phyloP scores from a whole-genome alignment of 2,888 invertebrate species.

The Dascillus cervinus region DNA sequence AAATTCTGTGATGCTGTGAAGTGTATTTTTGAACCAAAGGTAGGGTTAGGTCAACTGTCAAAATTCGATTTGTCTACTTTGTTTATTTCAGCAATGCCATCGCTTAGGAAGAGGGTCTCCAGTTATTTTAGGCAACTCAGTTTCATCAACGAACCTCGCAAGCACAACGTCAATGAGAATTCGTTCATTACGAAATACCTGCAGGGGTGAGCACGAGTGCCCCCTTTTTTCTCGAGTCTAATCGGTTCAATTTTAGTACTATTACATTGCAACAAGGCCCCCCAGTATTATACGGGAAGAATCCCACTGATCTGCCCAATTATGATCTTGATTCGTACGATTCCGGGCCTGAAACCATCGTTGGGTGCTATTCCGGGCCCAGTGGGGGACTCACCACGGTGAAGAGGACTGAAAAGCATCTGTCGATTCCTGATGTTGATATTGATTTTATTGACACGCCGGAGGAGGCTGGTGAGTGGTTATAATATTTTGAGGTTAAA shows the following conservation, averaged over 20 bases:
- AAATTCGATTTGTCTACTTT: too few species aligned
- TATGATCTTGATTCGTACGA: conserved; percentile 47
- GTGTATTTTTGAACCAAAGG: too few species aligned
- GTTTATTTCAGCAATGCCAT: conserved; percentile 48
- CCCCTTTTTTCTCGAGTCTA: conserved; percentile 30
- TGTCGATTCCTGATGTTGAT: conserved; percentile 58
- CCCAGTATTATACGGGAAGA: conserved; percentile 60
- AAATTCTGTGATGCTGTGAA: too few species aligned
- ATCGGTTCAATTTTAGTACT: conserved; percentile 31
- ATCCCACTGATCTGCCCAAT: conserved; percentile 64
- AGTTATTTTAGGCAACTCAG: conserved; percentile 66
- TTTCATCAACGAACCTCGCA: conserved; percentile 54
- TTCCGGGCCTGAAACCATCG: conserved; percentile 49
- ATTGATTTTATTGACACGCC: conserved; percentile 64
- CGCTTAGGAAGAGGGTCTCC: conserved; percentile 60
- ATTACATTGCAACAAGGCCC: conserved; percentile 43
- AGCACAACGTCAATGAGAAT: conserved; percentile 45
- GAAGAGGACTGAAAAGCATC: conserved; percentile 56
- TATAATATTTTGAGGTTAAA: too few species aligned
- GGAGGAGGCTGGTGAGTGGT: conserved; percentile 26
- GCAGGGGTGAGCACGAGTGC: conserved; percentile 50
- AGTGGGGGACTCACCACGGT: conserved; percentile 72
- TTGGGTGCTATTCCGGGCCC: conserved; percentile 74
- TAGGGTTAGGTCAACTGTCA: too few species aligned
- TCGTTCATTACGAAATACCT: conserved; percentile 64